Percentiles rank a stretch among this genome's conserved stretches.
These are phyloP conservation scores for Rhea pennata DNA, from an alignment of 2,113 vertebrate genomes.

Conservation along the genomic window DNA sequence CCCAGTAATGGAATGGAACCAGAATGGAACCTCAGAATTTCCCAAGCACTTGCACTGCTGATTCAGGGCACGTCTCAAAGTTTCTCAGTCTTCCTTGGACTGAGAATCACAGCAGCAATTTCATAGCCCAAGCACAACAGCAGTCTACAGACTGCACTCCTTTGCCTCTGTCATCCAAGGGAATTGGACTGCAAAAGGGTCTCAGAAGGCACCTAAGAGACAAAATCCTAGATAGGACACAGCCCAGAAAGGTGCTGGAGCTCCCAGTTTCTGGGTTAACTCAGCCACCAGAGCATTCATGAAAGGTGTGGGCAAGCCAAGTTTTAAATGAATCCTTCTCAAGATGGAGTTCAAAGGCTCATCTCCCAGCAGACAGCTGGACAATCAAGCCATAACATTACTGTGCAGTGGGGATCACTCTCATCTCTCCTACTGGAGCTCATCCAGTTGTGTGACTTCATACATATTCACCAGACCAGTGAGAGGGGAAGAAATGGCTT, in stretches of 20 bases:
- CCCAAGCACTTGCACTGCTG: neutral
- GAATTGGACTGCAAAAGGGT: neutral
- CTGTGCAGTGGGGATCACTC: neutral
- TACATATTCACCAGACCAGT: neutral
- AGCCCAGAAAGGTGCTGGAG: neutral
- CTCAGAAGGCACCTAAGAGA: neutral
- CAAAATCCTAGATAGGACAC: neutral
- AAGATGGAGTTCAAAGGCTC: neutral
- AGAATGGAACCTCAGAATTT: slow-evolving; percentile 40
- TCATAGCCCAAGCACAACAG: neutral
- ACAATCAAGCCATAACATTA: neutral
- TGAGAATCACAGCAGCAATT: neutral
- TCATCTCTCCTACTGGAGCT: neutral
- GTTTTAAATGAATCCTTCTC: neutral
- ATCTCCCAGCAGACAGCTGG: neutral
- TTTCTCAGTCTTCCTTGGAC: neutral
- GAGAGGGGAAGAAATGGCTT: neutral
- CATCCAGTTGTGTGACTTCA: neutral
- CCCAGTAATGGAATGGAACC: neutral
- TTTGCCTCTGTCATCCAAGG: neutral
- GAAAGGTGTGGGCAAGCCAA: neutral
- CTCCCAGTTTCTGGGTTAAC: neutral
- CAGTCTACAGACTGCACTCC: neutral
- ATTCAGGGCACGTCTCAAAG: neutral
- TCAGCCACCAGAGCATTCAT: neutral